Evolutionary conservation across 1,140 invertebrate genomes (phyloP), one percentile per base, ranked within the genome.

Genomic region (Panagrolaimus sp.): DNA sequence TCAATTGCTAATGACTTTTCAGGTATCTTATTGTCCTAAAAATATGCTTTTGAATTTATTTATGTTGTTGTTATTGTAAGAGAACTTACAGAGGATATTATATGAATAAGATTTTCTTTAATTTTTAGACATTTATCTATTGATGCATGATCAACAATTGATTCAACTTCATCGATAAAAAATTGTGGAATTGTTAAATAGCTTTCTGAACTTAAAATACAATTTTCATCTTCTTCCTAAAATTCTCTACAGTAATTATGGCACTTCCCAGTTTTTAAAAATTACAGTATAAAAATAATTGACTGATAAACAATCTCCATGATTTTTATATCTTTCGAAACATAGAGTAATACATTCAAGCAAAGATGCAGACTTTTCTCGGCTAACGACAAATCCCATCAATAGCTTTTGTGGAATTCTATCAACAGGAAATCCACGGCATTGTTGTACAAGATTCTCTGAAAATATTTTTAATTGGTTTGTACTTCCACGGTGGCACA

Each of bases 101-200:
- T n/a, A 38, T 38, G 31, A 38, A 7, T 7, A 38, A 38, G 31
- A 38, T 38, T 38, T 38, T 38, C 31, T 38, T 38, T 38, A 38
- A 38, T 7, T 7, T 38, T 2, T 38, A 38, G 7, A 20, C 51
- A 57, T 57, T 27, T 20, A 57, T 76, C 67, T 5, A 77, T 73
- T 0, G 74, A 75, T n/a, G 75, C 75, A 46, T 75, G 77, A 44
- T 75, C 74, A 23, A 77, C 74, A 16, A 77, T 31, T n/a, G 45
- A 70, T 27, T 75, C 74, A 23, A 43, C 66, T 53, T 75, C 74
- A 48, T 73, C 68, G 7, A 77, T 65, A 63, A 75, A 77, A 66
- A 74, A 75, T 51, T 68, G 14, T 7, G 74, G 68, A 25, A 45
- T 51, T 20, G 57, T 72, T 38, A 65, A 9, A 25, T 62, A 14